Conservation (phyloP, 1,140 invertebrate species). For the Bombus balteatus region DNA sequence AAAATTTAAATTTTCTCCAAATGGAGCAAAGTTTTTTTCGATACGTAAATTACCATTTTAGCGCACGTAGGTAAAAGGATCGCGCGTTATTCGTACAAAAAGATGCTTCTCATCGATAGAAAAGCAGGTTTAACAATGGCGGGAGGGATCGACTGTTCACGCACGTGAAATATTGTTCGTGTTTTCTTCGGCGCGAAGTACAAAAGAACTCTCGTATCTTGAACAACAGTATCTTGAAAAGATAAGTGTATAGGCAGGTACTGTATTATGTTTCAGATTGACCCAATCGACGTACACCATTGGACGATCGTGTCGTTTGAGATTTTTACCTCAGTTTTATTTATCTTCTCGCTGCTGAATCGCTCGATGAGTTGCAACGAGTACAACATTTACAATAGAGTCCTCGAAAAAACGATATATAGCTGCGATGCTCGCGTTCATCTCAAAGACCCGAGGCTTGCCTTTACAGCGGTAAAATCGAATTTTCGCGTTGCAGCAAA, state of each 20-base stretch:
- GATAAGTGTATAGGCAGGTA: slow-evolving; percentile 68
- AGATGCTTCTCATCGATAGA: slow-evolving; percentile 18
- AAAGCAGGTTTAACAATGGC: slow-evolving; percentile 33
- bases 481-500: background rate
- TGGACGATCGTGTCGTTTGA: slow-evolving; percentile 12
- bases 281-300: slow-evolving; percentile 16
- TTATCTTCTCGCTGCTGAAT: background rate
- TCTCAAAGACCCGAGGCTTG: background rate
- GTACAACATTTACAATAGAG: background rate
- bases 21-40: background rate
- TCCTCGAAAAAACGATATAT: background rate
- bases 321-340: background rate
- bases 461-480: background rate
- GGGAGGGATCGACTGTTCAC: slow-evolving; percentile 18
- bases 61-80: background rate
- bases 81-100: slow-evolving; percentile 8
- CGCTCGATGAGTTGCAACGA: slow-evolving; percentile 1
- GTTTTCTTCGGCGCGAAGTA: slow-evolving; percentile 37
- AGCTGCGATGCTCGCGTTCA: background rate
- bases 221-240: slow-evolving; percentile 44
- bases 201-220: slow-evolving; percentile 39
- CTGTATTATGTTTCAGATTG: slow-evolving; percentile 66
- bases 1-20: background rate
- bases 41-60: background rate
- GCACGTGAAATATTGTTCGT: slow-evolving; percentile 32